Base-by-base conservation (phyloP, 1,140 invertebrate species). In the Drosophila ananassae region DNA sequence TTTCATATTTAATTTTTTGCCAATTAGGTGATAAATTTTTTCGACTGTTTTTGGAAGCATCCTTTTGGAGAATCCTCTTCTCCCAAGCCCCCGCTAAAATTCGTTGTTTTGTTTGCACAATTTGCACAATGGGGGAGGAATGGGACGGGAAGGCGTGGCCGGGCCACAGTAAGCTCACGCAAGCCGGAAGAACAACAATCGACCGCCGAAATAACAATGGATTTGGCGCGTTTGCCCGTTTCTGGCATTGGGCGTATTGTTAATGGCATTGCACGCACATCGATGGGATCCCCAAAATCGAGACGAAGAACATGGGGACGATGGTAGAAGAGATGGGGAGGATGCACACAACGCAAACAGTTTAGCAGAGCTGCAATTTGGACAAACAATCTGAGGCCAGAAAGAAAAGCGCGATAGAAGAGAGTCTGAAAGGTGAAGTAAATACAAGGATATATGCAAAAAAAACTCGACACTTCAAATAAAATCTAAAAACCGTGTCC, bases 181-280 rank as follows among this genome's bases (percentile, higher is more conserved):
- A 87, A 87, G 75, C 82, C 82, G 82, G 82, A 87, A 87, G 82
- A 87, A 87, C 83, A 83, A 87, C 83, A 87, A 89, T 87, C 79
- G 83, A 89, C 79, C 83, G 59, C 79, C 83, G 79, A 89, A 87
- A 87, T 89, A 87, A 87, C 82, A 87, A 87, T 87, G 82, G 82
- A 85, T 87, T 89, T 87, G 79, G 71, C 83, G 82, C 82, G 82
- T 82, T 85, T 85, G 62, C 68, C 82, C 67, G 81, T 87, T 85
- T 75, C 77, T 87, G 83, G 83, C 83, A 87, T 85, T 82, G 82
- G 82, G 78, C 82, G 82, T 85, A 85, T 87, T 89, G 82, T 87
- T 89, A 87, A 87, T 87, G 83, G 82, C 75, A 83, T 73, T 82
- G 82, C 68, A 77, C 56, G 50, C 64, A 81, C 62, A 59, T 52